Evolutionary conservation across 2,113 vertebrate genomes (phyloP).

Genomic region (Conger conger): DNA sequence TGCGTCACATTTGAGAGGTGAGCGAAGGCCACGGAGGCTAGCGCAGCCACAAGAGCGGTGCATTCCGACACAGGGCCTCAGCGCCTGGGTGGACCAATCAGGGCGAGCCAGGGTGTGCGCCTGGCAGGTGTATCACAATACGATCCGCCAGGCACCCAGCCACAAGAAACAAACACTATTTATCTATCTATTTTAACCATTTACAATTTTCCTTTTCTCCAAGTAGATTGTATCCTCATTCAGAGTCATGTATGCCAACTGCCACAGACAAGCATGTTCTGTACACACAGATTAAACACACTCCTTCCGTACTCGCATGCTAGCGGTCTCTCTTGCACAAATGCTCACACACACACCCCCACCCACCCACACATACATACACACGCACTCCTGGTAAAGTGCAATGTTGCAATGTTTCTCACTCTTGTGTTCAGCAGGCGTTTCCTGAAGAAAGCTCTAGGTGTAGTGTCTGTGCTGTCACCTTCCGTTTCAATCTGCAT

Average conservation of each 20-base stretch:
- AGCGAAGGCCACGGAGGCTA: neutral
- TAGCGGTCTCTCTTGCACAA: neutral
- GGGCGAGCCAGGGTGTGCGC: neutral
- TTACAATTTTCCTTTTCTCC: neutral
- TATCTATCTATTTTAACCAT: neutral
- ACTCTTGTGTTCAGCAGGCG: neutral
- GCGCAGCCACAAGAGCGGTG: neutral
- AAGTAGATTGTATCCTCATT: neutral
- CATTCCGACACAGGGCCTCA: neutral
- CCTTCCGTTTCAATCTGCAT: neutral
- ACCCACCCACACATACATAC: neutral
- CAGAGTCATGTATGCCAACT: neutral
- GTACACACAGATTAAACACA: neutral
- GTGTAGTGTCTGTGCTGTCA: slow-evolving; percentile 10
- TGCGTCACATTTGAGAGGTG: neutral
- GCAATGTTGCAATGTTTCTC: neutral
- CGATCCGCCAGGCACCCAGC: neutral
- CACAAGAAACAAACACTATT: neutral
- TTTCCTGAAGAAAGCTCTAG: slow-evolving; percentile 23
- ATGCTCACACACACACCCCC: slow-evolving; percentile 26
- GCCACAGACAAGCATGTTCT: neutral
- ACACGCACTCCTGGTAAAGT: slow-evolving; percentile 13
- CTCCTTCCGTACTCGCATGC: neutral
- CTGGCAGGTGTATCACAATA: neutral
- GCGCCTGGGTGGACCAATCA: neutral